phyloP scores from a whole-genome alignment of 2,888 invertebrate species.

The Phortica magna region DNA sequence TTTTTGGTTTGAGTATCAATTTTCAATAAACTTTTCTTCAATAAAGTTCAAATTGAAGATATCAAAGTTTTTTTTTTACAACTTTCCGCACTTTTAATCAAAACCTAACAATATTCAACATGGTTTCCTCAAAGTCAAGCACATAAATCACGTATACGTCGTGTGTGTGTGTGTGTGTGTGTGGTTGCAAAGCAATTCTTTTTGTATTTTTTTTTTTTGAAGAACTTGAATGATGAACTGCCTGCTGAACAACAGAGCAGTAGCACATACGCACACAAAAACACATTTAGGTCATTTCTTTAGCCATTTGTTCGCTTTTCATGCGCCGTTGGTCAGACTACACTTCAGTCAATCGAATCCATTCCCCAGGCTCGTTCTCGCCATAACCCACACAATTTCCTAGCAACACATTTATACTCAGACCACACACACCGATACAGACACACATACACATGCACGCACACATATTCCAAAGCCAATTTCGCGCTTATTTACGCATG shows the following conservation, averaged over 20 bases:
- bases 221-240: neutral
- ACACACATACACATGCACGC: neutral
- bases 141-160: conserved; percentile 27
- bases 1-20: too few relatives aligned
- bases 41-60: neutral
- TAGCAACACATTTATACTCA: neutral
- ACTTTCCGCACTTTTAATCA: neutral
- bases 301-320: neutral
- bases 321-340: conserved; percentile 2
- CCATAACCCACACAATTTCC: neutral
- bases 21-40: neutral
- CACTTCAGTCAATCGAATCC: conserved; percentile 7
- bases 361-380: neutral
- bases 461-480: conserved; percentile 49
- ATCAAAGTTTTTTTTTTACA: neutral
- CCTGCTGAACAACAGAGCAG: neutral
- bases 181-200: neutral
- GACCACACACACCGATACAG: neutral
- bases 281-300: conserved; percentile 1
- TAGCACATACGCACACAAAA: neutral
- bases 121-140: conserved; percentile 1
- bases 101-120: neutral
- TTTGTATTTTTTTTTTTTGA: neutral
- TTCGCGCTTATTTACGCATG: conserved; percentile 66
- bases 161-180: neutral